These are phyloP conservation scores for Grallaria varia DNA, from an alignment of 2,113 vertebrate species.

Conservation along the genomic window DNA sequence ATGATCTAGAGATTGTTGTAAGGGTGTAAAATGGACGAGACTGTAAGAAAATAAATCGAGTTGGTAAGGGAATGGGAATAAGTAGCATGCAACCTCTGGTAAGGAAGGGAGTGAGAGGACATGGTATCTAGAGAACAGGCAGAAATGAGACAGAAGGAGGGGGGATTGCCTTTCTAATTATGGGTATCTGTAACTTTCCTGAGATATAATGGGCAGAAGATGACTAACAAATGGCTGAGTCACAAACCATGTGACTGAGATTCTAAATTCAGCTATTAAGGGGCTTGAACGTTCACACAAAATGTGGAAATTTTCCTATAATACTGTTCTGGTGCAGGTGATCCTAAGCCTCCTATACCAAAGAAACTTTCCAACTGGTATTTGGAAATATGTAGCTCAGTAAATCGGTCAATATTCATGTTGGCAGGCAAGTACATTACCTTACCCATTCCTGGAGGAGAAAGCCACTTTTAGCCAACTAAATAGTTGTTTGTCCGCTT, in stretches of 20 bases:
- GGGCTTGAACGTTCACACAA: background rate
- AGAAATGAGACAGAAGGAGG: background rate
- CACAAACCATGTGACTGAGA: constrained; percentile 38
- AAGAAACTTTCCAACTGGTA: background rate
- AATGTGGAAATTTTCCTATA: constrained; percentile 8
- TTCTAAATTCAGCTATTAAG: constrained; percentile 39
- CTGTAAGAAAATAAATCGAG: background rate
- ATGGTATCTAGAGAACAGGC: background rate
- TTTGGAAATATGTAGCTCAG: constrained; percentile 2
- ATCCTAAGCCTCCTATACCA: background rate
- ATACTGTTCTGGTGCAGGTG: constrained; percentile 6
- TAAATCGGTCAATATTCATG: background rate
- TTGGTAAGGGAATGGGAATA: background rate
- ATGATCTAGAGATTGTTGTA: background rate
- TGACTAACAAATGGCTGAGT: constrained; percentile 61
- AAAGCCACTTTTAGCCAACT: background rate
- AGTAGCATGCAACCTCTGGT: background rate
- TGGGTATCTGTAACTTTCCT: constrained; percentile 41
- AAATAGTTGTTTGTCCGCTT: background rate
- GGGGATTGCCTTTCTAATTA: constrained; percentile 62
- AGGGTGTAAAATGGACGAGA: background rate
- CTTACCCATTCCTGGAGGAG: background rate
- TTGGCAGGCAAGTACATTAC: background rate
- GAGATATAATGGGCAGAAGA: constrained; percentile 38
- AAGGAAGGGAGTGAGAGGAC: background rate